phyloP scores from a whole-genome alignment of 2,888 invertebrate genomes.

The Drosophila anomalipes region DNA sequence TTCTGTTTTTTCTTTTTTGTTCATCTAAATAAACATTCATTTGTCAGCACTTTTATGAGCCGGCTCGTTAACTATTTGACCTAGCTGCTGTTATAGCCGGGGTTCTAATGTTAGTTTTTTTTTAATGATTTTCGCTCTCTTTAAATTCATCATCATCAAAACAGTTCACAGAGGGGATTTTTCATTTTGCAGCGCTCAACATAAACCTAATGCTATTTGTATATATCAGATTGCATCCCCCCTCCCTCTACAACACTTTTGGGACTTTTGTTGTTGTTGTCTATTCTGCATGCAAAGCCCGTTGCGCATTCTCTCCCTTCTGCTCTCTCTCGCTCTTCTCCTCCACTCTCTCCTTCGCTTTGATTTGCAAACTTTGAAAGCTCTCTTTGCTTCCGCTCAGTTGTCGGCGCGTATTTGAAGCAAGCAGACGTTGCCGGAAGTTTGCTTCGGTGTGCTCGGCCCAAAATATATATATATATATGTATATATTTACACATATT shows the following conservation, averaged over 20 bases:
- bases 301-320: conserved; percentile 17
- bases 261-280: conserved; percentile 1
- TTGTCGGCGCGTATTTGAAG: conserved; percentile 31
- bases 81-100: not conserved
- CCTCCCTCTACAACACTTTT: not conserved
- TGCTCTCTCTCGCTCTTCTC: not conserved
- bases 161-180: conserved; percentile 1
- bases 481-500: not conserved
- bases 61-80: not conserved
- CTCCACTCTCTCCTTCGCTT: conserved; percentile 1
- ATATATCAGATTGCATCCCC: not conserved
- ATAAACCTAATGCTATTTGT: conserved; percentile 2
- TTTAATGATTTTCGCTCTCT: not conserved
- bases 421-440: conserved; percentile 28
- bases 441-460: conserved; percentile 3
- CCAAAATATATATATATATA: not conserved
- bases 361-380: conserved; percentile 4
- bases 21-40: not conserved
- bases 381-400: conserved; percentile 22
- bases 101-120: not conserved
- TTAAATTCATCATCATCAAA: conserved; percentile 5
- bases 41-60: conserved; percentile 7
- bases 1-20: not conserved
- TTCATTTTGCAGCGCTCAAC: not conserved
- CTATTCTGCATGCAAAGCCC: conserved; percentile 19